Base-by-base conservation (phyloP, 2,113 vertebrate species). In the Rhabdornis inornatus region DNA sequence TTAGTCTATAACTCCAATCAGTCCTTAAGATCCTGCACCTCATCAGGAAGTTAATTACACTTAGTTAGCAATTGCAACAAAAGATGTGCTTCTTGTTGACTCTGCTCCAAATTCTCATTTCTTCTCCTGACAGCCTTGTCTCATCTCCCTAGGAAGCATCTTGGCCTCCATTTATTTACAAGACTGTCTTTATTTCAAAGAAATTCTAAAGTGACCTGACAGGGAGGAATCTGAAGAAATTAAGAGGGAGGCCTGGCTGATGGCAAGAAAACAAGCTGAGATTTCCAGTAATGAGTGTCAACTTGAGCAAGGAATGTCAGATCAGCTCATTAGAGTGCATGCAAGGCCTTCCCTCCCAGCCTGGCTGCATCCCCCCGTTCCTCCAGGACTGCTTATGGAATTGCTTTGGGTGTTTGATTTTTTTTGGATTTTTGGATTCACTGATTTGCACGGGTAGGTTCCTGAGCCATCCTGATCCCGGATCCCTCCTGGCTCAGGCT, bases 31-130 rank as follows among this genome's bases (percentile, higher is more conserved):
- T 95, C 94, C 94, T 96, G 93, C 35, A 94, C 92, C 90, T 94
- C 94, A 94, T 96, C 90, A 92, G 92, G 92, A 96, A 97, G 87
- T 94, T 94, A 93, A 95, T 97, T 94, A 95, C 85, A 90, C 87
- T 92, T 92, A 72, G 75, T 74, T 91, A 92, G 93, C 76, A 74
- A 91, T 39, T 75, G 87, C 93, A 94, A 94, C 93, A 95, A 94
- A 96, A 90, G 90, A 92, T 14, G 18, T 92, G 96, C 47, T 90
- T 70, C 87, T 77, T 86, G 56, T 93, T 95, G 91, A 92, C 87
- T 96, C 81, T 59, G 82, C 84, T 90, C 55, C 75, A 94, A 23
- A 52, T n/a, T 63, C 79, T 86, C 59, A 28, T 77, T 80, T 70
- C 84, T 80, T 13, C 87, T 88, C 50, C 84, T 95, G 75, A 37